Percentiles rank a stretch among this genome's conserved stretches.
Evolutionary conservation across 2,797 vertebrate genomes (phyloP).

Genomic region (Taeniopygia guttata): DNA sequence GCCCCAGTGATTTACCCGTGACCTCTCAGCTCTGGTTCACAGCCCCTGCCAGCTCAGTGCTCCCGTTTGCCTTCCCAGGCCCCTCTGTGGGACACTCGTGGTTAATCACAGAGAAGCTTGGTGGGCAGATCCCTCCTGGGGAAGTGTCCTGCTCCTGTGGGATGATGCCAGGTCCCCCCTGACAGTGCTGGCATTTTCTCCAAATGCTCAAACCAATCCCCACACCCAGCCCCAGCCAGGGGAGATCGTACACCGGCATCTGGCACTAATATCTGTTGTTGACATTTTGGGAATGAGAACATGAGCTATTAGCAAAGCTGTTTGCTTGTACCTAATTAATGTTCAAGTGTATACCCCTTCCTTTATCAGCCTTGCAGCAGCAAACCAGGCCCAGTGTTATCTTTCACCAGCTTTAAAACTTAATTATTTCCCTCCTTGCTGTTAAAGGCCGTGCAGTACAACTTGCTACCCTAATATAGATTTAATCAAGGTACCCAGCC

Average conservation of each 20-base stretch:
- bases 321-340: conserved; percentile 85
- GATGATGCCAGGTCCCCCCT: neutral
- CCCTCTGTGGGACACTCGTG: neutral
- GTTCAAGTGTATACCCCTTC: conserved; percentile 73
- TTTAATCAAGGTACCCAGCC: conserved; percentile 67
- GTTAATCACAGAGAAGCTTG: neutral
- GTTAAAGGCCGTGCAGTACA: conserved; percentile 66
- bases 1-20: fast-evolving
- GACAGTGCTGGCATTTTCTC: conserved; percentile 44
- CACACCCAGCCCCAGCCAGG: conserved; percentile 7
- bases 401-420: conserved; percentile 78
- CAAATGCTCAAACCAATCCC: conserved; percentile 9
- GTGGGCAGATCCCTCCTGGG: conserved; percentile 39
- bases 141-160: conserved; percentile 10
- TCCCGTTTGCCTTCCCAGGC: neutral
- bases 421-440: conserved; percentile 76
- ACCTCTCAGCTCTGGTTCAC: neutral
- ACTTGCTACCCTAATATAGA: conserved; percentile 54
- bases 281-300: conserved; percentile 81
- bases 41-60: neutral
- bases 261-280: conserved; percentile 83
- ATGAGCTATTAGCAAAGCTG: conserved; percentile 81
- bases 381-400: conserved; percentile 73
- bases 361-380: conserved; percentile 74
- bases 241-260: conserved; percentile 73